These are phyloP conservation scores for Neolamprologus brichardi DNA, from an alignment of 2,113 vertebrate species.

Conservation along the genomic window DNA sequence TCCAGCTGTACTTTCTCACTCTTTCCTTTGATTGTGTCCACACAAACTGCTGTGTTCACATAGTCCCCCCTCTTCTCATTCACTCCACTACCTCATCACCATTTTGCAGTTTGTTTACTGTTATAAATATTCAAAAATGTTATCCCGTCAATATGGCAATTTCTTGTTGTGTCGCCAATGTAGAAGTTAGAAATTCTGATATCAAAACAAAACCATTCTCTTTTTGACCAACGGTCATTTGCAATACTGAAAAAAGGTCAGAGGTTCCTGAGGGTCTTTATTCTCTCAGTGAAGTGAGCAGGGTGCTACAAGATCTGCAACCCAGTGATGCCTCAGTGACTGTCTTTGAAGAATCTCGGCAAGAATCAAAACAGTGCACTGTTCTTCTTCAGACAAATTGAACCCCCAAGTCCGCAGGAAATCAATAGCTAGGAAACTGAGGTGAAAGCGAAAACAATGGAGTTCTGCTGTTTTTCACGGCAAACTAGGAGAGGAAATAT, in stretches of 20 bases:
- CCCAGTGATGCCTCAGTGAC: constrained; percentile 17
- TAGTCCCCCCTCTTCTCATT: neutral
- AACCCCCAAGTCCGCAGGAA: neutral
- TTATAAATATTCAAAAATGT: neutral
- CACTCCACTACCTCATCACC: neutral
- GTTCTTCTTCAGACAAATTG: neutral
- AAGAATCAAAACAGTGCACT: neutral
- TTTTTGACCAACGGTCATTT: neutral
- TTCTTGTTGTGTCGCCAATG: neutral
- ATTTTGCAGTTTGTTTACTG: neutral
- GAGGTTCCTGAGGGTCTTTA: neutral
- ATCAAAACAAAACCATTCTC: neutral
- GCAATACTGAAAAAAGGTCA: neutral
- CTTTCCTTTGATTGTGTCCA: neutral
- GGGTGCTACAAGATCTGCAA: neutral
- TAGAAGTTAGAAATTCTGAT: neutral
- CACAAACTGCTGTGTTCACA: neutral
- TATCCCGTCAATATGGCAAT: neutral
- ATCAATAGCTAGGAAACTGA: constrained; percentile 11
- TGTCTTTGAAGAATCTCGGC: neutral
- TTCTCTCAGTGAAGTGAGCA: neutral
- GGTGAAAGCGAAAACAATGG: neutral
- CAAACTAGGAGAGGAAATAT: neutral
- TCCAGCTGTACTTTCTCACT: neutral
- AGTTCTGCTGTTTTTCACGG: neutral